Conservation (phyloP, 1,140 invertebrate genomes). For the Drosophila ambigua region DNA sequence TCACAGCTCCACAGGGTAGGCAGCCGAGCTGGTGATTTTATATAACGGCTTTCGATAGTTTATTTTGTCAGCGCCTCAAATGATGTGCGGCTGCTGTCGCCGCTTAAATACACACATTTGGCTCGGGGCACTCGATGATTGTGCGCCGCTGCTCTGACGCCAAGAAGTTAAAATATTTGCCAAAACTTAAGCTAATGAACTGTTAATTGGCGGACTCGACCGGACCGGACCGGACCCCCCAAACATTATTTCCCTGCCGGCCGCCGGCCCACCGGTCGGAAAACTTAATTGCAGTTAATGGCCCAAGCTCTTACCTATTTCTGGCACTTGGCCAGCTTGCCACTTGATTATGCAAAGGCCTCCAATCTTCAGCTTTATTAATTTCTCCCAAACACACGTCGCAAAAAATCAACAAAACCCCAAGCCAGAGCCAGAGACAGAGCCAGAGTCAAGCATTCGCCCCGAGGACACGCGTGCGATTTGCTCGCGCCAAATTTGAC, state of each 20-base stretch:
- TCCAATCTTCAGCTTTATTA: conserved; percentile 42
- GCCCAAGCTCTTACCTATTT: conserved; percentile 57
- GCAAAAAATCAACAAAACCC: conserved; percentile 5
- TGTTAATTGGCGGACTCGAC: conserved; percentile 63
- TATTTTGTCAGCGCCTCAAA: conserved; percentile 31
- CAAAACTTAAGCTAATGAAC: conserved; percentile 72
- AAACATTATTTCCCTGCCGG: neutral
- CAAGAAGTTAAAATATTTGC: conserved; percentile 62
- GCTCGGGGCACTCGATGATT: conserved; percentile 20
- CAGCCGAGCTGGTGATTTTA: conserved; percentile 9
- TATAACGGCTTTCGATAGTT: conserved; percentile 69
- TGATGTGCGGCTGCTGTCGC: conserved; percentile 6
- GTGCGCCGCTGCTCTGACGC: conserved; percentile 18
- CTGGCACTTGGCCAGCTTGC: conserved; percentile 51
- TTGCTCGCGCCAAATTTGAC: conserved; percentile 74
- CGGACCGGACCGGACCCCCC: conserved; percentile 16
- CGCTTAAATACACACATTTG: conserved; percentile 40
- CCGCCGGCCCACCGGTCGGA: neutral
- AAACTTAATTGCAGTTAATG: conserved; percentile 73
- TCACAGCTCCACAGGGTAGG: conserved; percentile 10
- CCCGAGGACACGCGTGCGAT: conserved; percentile 56
- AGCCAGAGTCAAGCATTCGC: conserved; percentile 11
- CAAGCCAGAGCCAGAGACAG: neutral
- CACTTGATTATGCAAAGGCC: conserved; percentile 74
- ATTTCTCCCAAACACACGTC: conserved; percentile 49